Base-by-base conservation (phyloP, 2,113 vertebrate species). In the Opisthocomus hoazin region DNA sequence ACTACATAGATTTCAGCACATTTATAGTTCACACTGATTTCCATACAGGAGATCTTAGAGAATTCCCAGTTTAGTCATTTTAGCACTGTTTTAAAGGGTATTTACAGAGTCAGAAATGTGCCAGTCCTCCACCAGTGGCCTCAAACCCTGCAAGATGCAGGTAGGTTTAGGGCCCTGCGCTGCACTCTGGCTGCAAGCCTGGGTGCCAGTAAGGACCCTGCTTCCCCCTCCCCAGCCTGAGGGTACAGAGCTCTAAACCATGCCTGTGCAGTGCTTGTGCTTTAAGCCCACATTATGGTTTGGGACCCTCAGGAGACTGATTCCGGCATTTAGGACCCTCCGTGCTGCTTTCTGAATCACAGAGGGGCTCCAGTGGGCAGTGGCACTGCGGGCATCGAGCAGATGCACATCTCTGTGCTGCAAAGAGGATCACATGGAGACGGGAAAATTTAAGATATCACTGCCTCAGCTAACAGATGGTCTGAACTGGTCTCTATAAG, bases 211-310 rank as follows among this genome's bases (percentile, higher is more conserved):
- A n/a, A 9, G 24, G 70, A 56, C 34, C 29, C 45, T 76, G 32
- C 36, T 69, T 45, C 41, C 29, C 15, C 24, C 8, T 69, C 20
- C 34, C 58, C 50, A 65, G 8, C 24, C 56, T 2, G 4, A 11
- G 8, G 7, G 30, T 2, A 20, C 50, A 66, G 3, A 65, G 19
- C 19, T 76, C 48, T 45, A 32, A 88, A 41, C 29, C 29, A 36
- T 70, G 29, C 2, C 45, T 23, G 5, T 32, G 22, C 24, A 46
- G 17, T 46, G 12, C 51, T 66, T 63, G 12, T 19, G 4, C 15
- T 43, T 74, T 39, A 78, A 83, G 71, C 12, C 14, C 45, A 54
- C 1, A 0, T 11, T n/a, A 27, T 1, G 1, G 3, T 66, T 64
- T 87, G 23, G 16, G 22, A 85, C 21, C 53, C 16, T 64, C 0